These are phyloP conservation scores for Herminia tarsipennalis DNA, from an alignment of 2,888 invertebrate species.

Conservation along the genomic window DNA sequence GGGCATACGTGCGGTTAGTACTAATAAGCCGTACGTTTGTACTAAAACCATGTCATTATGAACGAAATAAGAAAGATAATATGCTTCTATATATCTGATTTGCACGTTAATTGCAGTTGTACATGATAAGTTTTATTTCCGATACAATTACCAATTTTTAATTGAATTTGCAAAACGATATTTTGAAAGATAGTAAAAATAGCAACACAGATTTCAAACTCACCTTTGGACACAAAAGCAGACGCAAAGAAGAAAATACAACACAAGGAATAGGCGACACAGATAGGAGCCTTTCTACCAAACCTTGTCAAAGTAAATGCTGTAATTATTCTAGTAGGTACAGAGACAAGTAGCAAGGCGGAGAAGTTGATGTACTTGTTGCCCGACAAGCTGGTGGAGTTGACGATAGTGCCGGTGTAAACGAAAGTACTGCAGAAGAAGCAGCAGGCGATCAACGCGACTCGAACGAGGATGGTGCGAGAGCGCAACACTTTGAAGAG, in stretches of 20 bases:
- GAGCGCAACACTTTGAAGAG: conserved; percentile 65
- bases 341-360: conserved; percentile 86
- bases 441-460: conserved; percentile 79
- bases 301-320: conserved; percentile 86
- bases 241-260: conserved; percentile 83
- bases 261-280: conserved; percentile 74
- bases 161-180: too few relatives aligned
- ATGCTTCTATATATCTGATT: too few relatives aligned
- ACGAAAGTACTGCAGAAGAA: conserved; percentile 92
- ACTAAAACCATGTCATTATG: too few relatives aligned
- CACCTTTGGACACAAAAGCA: conserved; percentile 83
- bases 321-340: conserved; percentile 84
- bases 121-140: too few relatives aligned
- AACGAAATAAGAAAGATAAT: too few relatives aligned
- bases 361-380: conserved; percentile 92
- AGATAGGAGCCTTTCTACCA: conserved; percentile 83
- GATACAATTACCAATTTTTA: too few relatives aligned
- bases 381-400: conserved; percentile 90
- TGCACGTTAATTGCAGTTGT: too few relatives aligned
- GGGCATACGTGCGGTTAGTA: too few relatives aligned
- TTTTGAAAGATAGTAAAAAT: background rate
- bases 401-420: conserved; percentile 91
- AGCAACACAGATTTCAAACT: conserved; percentile 37
- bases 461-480: conserved; percentile 61
- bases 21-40: too few relatives aligned